Evolutionary conservation across 2,888 invertebrate genomes (phyloP), one percentile per base, ranked within the genome.

Genomic region (Lamproptera curius): DNA sequence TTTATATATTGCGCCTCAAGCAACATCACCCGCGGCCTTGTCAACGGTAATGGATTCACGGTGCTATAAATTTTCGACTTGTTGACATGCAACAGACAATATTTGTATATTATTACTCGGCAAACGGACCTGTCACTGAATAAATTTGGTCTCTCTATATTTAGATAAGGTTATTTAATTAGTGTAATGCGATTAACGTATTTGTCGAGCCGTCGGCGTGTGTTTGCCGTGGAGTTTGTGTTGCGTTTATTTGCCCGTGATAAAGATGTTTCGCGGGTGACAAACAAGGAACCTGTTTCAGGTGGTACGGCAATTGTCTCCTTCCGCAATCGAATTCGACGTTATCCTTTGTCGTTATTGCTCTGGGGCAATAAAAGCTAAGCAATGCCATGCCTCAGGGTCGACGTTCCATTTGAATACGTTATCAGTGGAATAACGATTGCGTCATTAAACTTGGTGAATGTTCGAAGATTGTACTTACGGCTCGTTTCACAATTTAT

Each of bases 121-220:
- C 74, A 74, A 78, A 82, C 75, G 74, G 51, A 61, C 64, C 65
- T 77, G 78, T 79, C 77, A 74, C 69, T 71, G 66, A 67, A 70
- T 69, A 83, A 82, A 83, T 80, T 77, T 75, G 57, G 58, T 65
- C 31, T 59, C 70, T 70, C 72, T 75, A 69, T 75, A 73, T 79
- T 79, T 66, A 75, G 74, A 80, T 82, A 81, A 73, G 63, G 65
- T 58, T 80, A 72, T 84, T 82, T 82, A 82, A 82, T 80, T 73
- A 71, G 65, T 67, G 58, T 61, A 62, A 58, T 57, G 62, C 65
- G 73, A 77, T 80, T 77, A 76, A 67, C 61, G 61, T 79, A 71
- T 83, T 80, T 79, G 67, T 62, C 65, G 59, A 62, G 61, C 66
- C 63, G n/a, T 61, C 52, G 51, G 59, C 59, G 71, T 70, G 60